Evolutionary conservation across 2,113 vertebrate species (phyloP), one percentile per base, ranked within the genome.

Genomic region (Pelobates fuscus): DNA sequence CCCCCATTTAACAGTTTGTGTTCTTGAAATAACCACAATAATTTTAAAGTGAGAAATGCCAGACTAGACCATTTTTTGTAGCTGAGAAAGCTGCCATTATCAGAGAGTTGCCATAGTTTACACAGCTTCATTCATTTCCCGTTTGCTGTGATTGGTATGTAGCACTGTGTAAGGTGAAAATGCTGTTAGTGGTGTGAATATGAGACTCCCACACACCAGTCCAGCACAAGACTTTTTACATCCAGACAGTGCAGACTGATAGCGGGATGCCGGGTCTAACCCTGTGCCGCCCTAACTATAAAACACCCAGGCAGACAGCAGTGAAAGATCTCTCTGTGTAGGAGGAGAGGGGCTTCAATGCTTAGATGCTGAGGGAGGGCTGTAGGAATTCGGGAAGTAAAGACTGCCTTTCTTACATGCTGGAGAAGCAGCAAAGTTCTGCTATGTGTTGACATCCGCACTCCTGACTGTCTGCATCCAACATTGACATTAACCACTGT

Each of bases 311-410:
- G 27, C 24, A n/a, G 21, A 54, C 15, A 41, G 18, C 49, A 8
- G 23, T 57, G 63, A 32, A 30, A 44, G 52, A 4, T 43, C 55
- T 59, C 55, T 67, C n/a, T 23, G 71, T 46, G 71, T 46, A 37
- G 70, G 71, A 75, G 71, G 63, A 30, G 60, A 37, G 10, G 20
- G 26, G 54, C 26, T n/a, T n/a, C n/a, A n/a, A n/a, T n/a, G n/a
- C n/a, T n/a, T n/a, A n/a, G n/a, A n/a, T n/a, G n/a, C n/a, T n/a
- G n/a, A n/a, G n/a, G n/a, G n/a, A n/a, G n/a, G n/a, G n/a, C n/a
- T n/a, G n/a, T n/a, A n/a, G n/a, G n/a, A n/a, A n/a, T n/a, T n/a
- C n/a, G n/a, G n/a, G n/a, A n/a, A n/a, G n/a, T n/a, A n/a, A n/a
- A n/a, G n/a, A n/a, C n/a, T n/a, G n/a, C n/a, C n/a, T n/a, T n/a